phyloP scores from a whole-genome alignment of 2,888 invertebrate genomes.

The Calameuta filiformis region DNA sequence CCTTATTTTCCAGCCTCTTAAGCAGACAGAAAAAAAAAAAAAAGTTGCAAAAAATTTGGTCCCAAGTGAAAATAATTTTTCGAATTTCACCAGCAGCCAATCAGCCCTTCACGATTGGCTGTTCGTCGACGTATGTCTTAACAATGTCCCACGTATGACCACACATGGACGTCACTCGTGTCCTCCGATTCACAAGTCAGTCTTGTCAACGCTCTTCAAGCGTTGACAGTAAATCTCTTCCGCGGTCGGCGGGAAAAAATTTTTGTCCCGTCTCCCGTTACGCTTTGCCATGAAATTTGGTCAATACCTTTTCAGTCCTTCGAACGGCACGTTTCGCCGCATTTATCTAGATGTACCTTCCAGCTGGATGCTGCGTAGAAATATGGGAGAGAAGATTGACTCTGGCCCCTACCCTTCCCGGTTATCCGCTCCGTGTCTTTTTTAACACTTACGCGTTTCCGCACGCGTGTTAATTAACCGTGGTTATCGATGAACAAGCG shows the following conservation, averaged over 20 bases:
- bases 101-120: neutral
- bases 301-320: slow-evolving; percentile 39
- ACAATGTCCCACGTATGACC: neutral
- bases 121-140: neutral
- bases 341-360: slow-evolving; percentile 64
- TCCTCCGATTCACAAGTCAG: neutral
- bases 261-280: slow-evolving; percentile 13
- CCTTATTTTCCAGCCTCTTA: slow-evolving; percentile 39
- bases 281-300: slow-evolving; percentile 12
- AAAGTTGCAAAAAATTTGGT: slow-evolving; percentile 25
- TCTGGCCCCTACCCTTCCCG: slow-evolving; percentile 28
- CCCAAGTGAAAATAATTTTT: neutral
- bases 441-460: slow-evolving; percentile 3
- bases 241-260: neutral
- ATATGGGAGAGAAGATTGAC: slow-evolving; percentile 53
- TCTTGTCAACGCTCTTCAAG: slow-evolving; percentile 4
- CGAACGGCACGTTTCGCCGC: slow-evolving; percentile 56
- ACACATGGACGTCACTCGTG: neutral
- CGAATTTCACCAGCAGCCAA: neutral
- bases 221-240: slow-evolving; percentile 25
- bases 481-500: neutral
- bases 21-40: slow-evolving; percentile 14
- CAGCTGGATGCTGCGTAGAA: slow-evolving; percentile 49
- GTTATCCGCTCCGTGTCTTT: neutral
- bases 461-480: neutral